phyloP scores from a whole-genome alignment of 2,797 vertebrate genomes.

The Gambusia yucatana region DNA sequence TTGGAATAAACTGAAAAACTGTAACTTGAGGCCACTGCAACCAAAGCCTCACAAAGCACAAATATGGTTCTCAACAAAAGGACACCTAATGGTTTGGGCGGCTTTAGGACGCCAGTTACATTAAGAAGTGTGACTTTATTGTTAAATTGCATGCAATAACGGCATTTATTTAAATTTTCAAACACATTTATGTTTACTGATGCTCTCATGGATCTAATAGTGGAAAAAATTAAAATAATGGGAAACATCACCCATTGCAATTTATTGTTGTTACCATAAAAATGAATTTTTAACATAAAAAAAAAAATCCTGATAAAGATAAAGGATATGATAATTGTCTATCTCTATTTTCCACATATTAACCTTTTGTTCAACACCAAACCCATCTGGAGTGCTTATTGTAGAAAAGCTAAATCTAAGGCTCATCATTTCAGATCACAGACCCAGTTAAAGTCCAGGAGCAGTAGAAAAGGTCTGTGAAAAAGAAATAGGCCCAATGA shows the following conservation, averaged over 20 bases:
- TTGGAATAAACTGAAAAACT: neutral
- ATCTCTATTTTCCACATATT: neutral
- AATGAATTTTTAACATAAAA: neutral
- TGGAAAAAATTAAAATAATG: neutral
- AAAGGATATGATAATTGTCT: neutral
- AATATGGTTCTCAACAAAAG: neutral
- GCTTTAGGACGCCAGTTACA: too few species aligned
- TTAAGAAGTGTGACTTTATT: neutral
- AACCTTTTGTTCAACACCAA: neutral
- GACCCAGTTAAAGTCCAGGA: too few species aligned
- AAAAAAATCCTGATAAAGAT: neutral
- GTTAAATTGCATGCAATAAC: neutral
- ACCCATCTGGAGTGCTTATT: too few species aligned
- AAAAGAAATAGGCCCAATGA: neutral
- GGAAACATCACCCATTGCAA: neutral
- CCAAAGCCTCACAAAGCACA: neutral
- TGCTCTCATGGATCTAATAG: neutral
- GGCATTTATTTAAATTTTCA: neutral
- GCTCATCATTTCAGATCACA: too few species aligned
- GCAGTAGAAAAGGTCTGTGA: too few species aligned
- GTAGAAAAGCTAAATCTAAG: too few species aligned
- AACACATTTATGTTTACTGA: neutral
- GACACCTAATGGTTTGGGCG: neutral
- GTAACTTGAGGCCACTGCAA: neutral
- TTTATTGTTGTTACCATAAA: neutral